Evolutionary conservation across 2,113 vertebrate species (phyloP).

Genomic region (Jacana jacana): DNA sequence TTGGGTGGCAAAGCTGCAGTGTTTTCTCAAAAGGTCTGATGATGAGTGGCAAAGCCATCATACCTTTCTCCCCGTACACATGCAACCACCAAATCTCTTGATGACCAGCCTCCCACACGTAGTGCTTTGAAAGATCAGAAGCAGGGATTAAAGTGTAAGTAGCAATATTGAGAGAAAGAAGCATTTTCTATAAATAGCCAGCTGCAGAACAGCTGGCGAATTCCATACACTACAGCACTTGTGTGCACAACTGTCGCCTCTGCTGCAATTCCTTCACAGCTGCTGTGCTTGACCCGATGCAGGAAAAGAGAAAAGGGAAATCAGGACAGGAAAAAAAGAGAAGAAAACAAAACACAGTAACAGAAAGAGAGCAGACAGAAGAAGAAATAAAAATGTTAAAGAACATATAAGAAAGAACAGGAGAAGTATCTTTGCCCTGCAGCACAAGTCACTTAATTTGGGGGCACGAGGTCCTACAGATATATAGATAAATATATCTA

Average conservation of each 20-base stretch:
- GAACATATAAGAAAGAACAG: not conserved
- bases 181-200: not conserved
- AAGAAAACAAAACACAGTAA: not conserved
- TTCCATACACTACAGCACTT: not conserved
- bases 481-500: too few relatives aligned
- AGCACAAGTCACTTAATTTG: not conserved
- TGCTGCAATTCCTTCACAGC: not conserved
- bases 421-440: not conserved
- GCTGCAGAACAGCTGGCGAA: not conserved
- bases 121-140: not conserved
- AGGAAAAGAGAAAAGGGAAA: not conserved
- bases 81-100: not conserved
- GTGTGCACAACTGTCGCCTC: not conserved
- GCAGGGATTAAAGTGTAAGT: not conserved
- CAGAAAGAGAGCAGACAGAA: not conserved
- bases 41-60: not conserved
- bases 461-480: accelerated
- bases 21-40: not conserved
- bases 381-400: not conserved
- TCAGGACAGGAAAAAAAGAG: not conserved
- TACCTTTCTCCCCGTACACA: not conserved
- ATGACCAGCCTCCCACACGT: not conserved
- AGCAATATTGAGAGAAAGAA: not conserved
- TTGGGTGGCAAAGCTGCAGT: not conserved
- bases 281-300: not conserved